Base-by-base conservation (phyloP, 2,113 vertebrate genomes). In the Taxidea taxus region DNA sequence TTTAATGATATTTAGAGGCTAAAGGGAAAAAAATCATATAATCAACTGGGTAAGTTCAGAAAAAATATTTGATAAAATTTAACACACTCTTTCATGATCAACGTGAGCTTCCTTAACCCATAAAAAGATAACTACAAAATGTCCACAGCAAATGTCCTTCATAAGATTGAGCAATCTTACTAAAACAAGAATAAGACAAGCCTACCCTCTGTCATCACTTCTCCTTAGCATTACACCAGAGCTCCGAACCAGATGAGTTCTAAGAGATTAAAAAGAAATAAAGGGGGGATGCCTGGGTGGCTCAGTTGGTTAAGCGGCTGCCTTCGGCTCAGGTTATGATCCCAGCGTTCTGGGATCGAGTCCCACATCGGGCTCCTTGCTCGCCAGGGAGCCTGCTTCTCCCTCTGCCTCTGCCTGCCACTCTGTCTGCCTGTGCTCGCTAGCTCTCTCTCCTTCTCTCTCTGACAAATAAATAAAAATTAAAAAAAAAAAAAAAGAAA, bases 21-120 rank as follows among this genome's bases (percentile, higher is more conserved):
- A 93, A 90, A 75, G 34, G 4, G 44, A n/a, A 84, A 78, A 78
- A 87, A 96, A 87, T 58, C 16, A 82, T 56, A 89, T 51, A 39
- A 62, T 54, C 18, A 90, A 84, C 7, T 62, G 6, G 89, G 18
- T 60, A 93, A 25, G 15, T 83, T 83, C 21, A 78, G 51, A 85
- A 92, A 75, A 97, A 78, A 15, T 62, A n/a, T 47, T 72, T 82
- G n/a, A 84, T 91, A 91, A 94, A 86, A 97, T 54, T 23, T 83
- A 95, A 78, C 7, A 80, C 14, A 27, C 11, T 21, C n/a, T 95
- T 34, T 75, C 74, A 51, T 25, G 68, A 85, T 66, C 42, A 66
- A 91, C 84, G 29, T 47, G 7, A 87, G 14, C 11, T 82, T 91
- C 34, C 44, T 81, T 66, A 70, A 86, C 23, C 58, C 77, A 2